Evolutionary conservation across 2,888 invertebrate species (phyloP).

Genomic region (Polylopha cassiicola): DNA sequence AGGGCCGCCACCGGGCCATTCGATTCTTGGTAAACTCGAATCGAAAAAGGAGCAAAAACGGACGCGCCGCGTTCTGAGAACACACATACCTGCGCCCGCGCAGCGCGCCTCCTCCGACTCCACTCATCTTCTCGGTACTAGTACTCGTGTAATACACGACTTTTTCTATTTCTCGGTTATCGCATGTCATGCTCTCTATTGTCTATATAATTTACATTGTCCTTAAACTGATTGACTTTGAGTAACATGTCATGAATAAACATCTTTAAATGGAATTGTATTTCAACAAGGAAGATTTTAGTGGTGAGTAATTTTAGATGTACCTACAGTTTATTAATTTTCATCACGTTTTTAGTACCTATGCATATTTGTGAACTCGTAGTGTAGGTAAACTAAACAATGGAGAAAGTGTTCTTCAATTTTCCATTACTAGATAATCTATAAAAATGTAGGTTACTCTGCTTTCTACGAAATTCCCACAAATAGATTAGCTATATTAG

Average conservation of each 20-base stretch:
- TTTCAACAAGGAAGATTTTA: no score
- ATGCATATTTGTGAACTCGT: no score
- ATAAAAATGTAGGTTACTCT: no score
- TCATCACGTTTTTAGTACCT: no score
- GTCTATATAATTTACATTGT: constrained; percentile 13
- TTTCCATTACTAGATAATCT: no score
- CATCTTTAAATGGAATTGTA: neutral
- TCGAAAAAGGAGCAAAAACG: constrained; percentile 77
- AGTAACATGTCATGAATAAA: constrained; percentile 4
- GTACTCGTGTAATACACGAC: neutral
- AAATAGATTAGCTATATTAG: no score
- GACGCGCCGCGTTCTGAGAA: constrained; percentile 67
- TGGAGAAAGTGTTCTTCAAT: no score
- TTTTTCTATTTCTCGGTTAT: constrained; percentile 6
- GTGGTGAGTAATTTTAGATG: no score
- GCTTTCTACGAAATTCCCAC: no score
- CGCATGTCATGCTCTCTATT: constrained; percentile 12
- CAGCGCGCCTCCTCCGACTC: constrained; percentile 52
- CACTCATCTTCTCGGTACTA: constrained; percentile 42
- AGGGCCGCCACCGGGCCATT: constrained; percentile 73
- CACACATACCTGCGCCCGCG: constrained; percentile 62
- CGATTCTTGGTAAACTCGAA: constrained; percentile 73
- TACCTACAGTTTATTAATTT: no score
- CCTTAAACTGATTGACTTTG: neutral
- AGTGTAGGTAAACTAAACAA: no score